Evolutionary conservation across 2,888 invertebrate species (phyloP).

Genomic region (Cremastinae sp.): DNA sequence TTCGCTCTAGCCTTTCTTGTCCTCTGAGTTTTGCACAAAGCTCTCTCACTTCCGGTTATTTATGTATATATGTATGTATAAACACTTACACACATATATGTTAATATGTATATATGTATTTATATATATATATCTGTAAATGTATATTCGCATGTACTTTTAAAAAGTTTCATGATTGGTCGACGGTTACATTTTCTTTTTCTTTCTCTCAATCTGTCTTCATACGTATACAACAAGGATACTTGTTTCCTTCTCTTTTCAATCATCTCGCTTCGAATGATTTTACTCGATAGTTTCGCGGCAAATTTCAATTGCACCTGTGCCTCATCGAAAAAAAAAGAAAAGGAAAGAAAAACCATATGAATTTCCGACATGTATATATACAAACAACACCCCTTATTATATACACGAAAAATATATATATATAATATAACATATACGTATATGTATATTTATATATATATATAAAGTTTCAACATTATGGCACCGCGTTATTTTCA

Average conservation of each 20-base stretch:
- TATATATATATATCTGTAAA: conserved; percentile 4
- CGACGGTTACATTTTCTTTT: conserved; percentile 30
- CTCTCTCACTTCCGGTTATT: conserved; percentile 29
- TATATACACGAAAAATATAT: conserved; percentile 78
- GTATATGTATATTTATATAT: conserved; percentile 69
- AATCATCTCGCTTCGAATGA: conserved; percentile 29
- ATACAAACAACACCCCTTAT: conserved; percentile 80
- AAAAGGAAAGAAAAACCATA: conserved; percentile 66
- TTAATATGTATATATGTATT: conserved; percentile 17
- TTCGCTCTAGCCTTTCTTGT: conserved; percentile 4
- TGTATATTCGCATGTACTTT: conserved; percentile 38
- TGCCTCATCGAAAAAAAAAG: conserved; percentile 66
- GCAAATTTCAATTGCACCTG: conserved; percentile 60
- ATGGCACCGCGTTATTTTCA: conserved; percentile 77
- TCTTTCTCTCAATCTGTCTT: conserved; percentile 17
- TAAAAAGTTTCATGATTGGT: conserved; percentile 41
- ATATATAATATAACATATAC: conserved; percentile 66
- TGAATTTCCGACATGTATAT: conserved; percentile 75
- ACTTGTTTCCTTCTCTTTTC: conserved; percentile 20
- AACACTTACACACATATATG: not conserved
- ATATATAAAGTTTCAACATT: conserved; percentile 79
- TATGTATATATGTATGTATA: not conserved
- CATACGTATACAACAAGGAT: conserved; percentile 51
- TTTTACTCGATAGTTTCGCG: conserved; percentile 49
- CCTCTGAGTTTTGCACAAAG: not conserved